Conservation (phyloP, 2,797 vertebrate genomes). For the Dromococcyx pavoninus region DNA sequence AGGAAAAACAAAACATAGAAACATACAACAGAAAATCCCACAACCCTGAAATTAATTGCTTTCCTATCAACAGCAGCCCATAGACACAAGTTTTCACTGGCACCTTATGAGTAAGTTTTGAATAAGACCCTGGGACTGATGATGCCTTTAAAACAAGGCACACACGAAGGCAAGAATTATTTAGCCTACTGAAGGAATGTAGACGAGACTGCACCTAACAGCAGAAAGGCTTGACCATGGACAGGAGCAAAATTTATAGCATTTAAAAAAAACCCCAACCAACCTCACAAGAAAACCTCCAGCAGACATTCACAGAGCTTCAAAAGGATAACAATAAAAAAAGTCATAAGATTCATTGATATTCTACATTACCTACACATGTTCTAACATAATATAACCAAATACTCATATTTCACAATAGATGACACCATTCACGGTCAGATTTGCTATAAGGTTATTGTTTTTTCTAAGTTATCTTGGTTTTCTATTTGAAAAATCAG, state of each 20-base stretch:
- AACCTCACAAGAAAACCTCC: background rate
- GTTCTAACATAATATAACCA: background rate
- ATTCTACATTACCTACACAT: background rate
- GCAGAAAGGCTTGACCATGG: background rate
- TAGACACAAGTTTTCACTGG: background rate
- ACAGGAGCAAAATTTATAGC: rapidly evolving
- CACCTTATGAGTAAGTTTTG: background rate
- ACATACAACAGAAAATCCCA: background rate
- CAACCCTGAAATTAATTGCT: background rate
- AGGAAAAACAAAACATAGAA: background rate
- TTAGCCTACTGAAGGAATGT: background rate
- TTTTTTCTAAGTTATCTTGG: background rate
- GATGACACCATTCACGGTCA: background rate
- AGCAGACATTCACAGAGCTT: background rate
- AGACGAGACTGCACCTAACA: background rate
- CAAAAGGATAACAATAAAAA: background rate
- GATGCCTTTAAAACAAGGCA: background rate
- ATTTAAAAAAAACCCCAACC: background rate
- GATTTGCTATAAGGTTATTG: background rate
- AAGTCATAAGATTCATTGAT: background rate
- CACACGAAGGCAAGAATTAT: background rate
- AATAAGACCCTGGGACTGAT: background rate
- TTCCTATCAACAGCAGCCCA: background rate
- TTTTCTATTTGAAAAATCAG: background rate
- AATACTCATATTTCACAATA: background rate